These are phyloP conservation scores for Silurus glanis DNA, from an alignment of 2,113 vertebrate genomes.

Conservation along the genomic window DNA sequence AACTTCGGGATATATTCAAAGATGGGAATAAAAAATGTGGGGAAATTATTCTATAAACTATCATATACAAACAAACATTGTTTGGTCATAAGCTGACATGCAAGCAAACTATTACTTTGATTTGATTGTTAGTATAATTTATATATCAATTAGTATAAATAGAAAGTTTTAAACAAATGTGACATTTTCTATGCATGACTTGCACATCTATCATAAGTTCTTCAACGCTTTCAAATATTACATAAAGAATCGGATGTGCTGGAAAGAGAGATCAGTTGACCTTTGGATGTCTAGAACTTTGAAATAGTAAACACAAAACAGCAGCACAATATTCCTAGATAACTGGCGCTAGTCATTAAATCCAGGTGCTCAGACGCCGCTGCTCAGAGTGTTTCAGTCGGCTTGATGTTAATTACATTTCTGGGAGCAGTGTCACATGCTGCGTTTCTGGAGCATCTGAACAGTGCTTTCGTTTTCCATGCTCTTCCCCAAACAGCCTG, in stretches of 20 bases:
- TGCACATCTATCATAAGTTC: not conserved
- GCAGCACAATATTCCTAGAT: not conserved
- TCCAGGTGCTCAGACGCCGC: not conserved
- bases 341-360: not conserved
- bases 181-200: not conserved
- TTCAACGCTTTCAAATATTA: not conserved
- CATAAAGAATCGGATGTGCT: not conserved
- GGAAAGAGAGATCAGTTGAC: not conserved
- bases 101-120: too few species aligned
- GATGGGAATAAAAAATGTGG: too few species aligned
- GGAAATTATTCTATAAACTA: too few species aligned
- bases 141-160: too few species aligned
- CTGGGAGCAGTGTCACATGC: conserved; percentile 14
- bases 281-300: not conserved
- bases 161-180: too few species aligned
- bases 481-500: not conserved
- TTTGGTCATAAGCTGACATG: too few species aligned
- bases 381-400: not conserved
- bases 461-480: not conserved
- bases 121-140: too few species aligned
- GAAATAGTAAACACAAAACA: not conserved
- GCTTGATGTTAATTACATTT: conserved; percentile 3
- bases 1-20: too few species aligned
- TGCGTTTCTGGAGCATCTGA: not conserved
- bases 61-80: too few species aligned